These are phyloP conservation scores for Lasioglossum oenotherae DNA, from an alignment of 2,888 invertebrate genomes.

Conservation along the genomic window DNA sequence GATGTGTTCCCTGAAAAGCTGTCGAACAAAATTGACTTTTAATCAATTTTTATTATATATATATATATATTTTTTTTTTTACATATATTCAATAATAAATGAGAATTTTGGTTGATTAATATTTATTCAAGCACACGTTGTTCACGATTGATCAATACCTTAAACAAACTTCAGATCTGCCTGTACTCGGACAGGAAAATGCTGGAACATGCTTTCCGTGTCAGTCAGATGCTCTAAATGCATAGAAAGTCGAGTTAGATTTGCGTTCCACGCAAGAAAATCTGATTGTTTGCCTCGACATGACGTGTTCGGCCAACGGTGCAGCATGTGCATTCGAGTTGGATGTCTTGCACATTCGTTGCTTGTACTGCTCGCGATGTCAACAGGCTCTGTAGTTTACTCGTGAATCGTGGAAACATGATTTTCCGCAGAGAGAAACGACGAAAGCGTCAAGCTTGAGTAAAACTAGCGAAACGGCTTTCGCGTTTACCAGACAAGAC, in stretches of 20 bases:
- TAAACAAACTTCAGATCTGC: not conserved
- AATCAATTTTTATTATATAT: not conserved
- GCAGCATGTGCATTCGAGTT: slow-evolving; percentile 41
- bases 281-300: slow-evolving; percentile 31
- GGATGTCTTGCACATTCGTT: slow-evolving; percentile 73
- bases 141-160: not conserved
- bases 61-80: no score
- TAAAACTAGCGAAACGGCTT: not conserved
- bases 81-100: not conserved
- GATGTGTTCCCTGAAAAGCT: not conserved
- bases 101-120: not conserved
- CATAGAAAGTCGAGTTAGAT: slow-evolving; percentile 24
- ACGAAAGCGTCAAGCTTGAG: not conserved
- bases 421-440: not conserved
- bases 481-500: not conserved
- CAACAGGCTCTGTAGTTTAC: not conserved
- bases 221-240: not conserved
- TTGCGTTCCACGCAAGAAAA: slow-evolving; percentile 28
- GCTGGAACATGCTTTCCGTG: not conserved
- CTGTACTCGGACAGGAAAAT: not conserved
- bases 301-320: slow-evolving; percentile 15
- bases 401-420: not conserved
- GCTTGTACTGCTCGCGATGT: slow-evolving; percentile 60
- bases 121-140: not conserved
- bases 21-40: not conserved